A percentile compares a stretch with the other conserved stretches of the same genome.
Conservation (phyloP, 1,140 invertebrate genomes). For the Ceratitis capitata region DNA sequence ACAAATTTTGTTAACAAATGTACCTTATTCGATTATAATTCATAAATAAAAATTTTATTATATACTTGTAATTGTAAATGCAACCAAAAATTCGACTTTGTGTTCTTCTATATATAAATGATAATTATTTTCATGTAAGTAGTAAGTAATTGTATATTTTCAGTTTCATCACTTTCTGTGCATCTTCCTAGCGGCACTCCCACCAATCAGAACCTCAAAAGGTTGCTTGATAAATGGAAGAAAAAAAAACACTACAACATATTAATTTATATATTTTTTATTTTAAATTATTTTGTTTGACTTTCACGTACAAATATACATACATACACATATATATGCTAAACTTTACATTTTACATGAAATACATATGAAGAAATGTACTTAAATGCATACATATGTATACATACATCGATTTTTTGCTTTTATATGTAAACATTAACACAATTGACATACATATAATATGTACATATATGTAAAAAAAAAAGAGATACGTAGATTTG, state of each 20-base stretch:
- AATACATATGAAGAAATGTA: not conserved
- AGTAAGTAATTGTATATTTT: no score
- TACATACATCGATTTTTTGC: not conserved
- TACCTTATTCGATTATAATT: no score
- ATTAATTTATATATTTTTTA: not conserved
- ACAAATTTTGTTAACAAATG: no score
- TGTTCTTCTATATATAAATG: no score
- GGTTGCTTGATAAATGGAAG: no score
- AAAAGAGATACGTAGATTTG: not conserved
- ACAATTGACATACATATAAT: not conserved
- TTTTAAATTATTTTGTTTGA: conserved; percentile 32
- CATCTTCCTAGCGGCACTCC: no score
- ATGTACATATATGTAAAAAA: not conserved
- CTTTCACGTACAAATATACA: conserved; percentile 18
- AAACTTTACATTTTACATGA: conserved; percentile 2
- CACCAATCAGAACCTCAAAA: no score
- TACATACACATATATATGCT: conserved; percentile 14
- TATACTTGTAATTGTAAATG: no score
- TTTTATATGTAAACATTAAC: not conserved
- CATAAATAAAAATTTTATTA: no score
- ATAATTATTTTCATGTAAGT: no score
- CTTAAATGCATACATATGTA: not conserved
- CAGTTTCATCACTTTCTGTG: no score
- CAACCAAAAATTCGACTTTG: no score
- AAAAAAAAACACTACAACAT: not conserved